phyloP scores from a whole-genome alignment of 1,140 invertebrate genomes.

The Dreissena rostriformis region DNA sequence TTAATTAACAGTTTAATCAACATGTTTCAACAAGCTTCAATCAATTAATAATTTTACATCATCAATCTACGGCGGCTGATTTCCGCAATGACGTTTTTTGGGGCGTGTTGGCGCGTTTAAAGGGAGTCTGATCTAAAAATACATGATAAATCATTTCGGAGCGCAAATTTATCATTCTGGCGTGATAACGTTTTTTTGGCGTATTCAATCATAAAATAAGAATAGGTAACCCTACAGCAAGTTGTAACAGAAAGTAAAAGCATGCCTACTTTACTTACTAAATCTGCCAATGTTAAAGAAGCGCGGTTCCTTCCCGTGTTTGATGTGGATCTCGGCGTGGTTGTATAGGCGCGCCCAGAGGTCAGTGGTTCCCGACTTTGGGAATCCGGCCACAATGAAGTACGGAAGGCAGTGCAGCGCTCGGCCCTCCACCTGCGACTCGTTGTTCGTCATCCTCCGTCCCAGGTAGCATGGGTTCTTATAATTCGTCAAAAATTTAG shows the following conservation, averaged over 20 bases:
- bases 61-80: too few species aligned
- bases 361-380: conserved; percentile 64
- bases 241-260: not conserved
- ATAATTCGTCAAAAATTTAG: conserved; percentile 47
- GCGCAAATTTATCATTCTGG: too few species aligned
- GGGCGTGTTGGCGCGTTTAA: too few species aligned
- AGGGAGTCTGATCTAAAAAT: too few species aligned
- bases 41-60: too few species aligned
- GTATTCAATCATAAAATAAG: too few species aligned
- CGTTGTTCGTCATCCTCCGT: conserved; percentile 2
- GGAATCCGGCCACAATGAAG: conserved; percentile 63
- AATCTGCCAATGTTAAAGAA: conserved; percentile 60
- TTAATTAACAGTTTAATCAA: too few species aligned
- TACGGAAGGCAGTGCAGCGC: conserved; percentile 62
- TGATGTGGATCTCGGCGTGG: conserved; percentile 53
- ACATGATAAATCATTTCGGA: too few species aligned
- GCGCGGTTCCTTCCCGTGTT: conserved; percentile 57
- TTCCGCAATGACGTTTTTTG: too few species aligned
- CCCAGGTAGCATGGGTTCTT: conserved; percentile 62
- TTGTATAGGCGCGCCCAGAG: conserved; percentile 49
- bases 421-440: not conserved
- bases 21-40: too few species aligned
- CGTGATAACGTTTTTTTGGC: too few species aligned
- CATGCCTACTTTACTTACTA: conserved; percentile 19
- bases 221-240: too few species aligned